phyloP scores from a whole-genome alignment of 2,888 invertebrate species.

The Chirona hameri region DNA sequence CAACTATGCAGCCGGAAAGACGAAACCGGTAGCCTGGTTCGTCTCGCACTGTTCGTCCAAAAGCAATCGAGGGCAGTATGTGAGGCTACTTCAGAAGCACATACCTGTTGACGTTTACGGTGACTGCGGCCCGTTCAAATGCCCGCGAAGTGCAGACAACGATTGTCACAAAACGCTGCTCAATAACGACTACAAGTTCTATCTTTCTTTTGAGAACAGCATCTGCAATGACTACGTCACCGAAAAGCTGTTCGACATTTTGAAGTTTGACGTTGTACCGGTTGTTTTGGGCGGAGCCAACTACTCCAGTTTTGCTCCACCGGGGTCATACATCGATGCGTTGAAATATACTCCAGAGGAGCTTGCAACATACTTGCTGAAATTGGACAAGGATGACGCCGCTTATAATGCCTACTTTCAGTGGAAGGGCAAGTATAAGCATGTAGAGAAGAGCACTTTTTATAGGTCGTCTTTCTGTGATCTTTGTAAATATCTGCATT shows the following conservation, averaged over 20 bases:
- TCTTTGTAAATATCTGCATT: conserved; percentile 33
- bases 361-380: conserved; percentile 42
- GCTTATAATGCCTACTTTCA: conserved; percentile 40
- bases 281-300: conserved; percentile 44
- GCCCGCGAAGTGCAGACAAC: conserved; percentile 29
- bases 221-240: conserved; percentile 44
- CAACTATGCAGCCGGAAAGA: conserved; percentile 31
- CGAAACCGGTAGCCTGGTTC: conserved; percentile 40
- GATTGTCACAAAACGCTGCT: conserved; percentile 30
- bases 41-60: conserved; percentile 40
- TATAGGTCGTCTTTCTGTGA: conserved; percentile 28
- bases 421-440: conserved; percentile 38
- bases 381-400: conserved; percentile 40
- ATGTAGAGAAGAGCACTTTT: background rate
- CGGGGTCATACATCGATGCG: conserved; percentile 45
- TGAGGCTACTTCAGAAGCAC: conserved; percentile 35
- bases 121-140: conserved; percentile 38
- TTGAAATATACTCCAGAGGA: conserved; percentile 43
- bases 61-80: conserved; percentile 40
- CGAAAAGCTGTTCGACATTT: conserved; percentile 42
- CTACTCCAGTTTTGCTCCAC: conserved; percentile 43
- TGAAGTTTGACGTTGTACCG: conserved; percentile 42
- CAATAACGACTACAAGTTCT: conserved; percentile 42
- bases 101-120: conserved; percentile 40
- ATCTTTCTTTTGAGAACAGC: conserved; percentile 43